Percentiles rank a stretch among this genome's conserved stretches.
These are phyloP conservation scores for Azemiops feae DNA, from an alignment of 2,113 vertebrate genomes.

Conservation along the genomic window DNA sequence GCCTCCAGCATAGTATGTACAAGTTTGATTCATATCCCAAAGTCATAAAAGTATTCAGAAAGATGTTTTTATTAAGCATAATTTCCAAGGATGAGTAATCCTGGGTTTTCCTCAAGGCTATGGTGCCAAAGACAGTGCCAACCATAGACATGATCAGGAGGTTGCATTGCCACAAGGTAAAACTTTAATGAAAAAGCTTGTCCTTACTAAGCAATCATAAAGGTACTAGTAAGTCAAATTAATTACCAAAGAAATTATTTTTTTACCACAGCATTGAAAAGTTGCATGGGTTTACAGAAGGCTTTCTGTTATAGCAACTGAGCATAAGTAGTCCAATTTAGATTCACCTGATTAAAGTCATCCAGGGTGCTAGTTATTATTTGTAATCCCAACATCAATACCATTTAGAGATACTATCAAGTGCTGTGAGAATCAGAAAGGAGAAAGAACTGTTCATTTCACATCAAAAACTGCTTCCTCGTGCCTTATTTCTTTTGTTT, in stretches of 20 bases:
- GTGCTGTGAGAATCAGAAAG: not conserved
- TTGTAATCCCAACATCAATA: not conserved
- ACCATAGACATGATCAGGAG: not conserved
- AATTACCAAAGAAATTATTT: not conserved
- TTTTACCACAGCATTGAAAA: conserved; percentile 27
- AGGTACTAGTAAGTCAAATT: not conserved
- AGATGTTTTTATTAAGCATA: conserved; percentile 46
- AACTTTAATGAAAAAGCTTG: conserved; percentile 7
- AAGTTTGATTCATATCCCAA: conserved; percentile 38
- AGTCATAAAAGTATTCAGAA: conserved; percentile 37
- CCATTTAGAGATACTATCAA: not conserved
- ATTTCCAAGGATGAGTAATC: conserved; percentile 43
- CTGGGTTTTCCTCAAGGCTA: conserved; percentile 36
- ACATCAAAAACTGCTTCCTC: not conserved
- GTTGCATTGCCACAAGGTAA: conserved; percentile 1
- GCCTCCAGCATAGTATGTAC: conserved; percentile 37
- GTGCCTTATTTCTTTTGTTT: not conserved
- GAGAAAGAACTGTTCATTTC: not conserved
- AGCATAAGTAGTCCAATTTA: not conserved
- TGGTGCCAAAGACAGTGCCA: conserved; percentile 23
- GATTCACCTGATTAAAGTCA: not conserved
- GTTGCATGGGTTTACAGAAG: not conserved
- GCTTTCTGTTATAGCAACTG: not conserved
- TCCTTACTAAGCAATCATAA: not conserved
- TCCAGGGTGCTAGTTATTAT: not conserved